phyloP scores from a whole-genome alignment of 2,113 vertebrate genomes.

The Mellivora capensis region DNA sequence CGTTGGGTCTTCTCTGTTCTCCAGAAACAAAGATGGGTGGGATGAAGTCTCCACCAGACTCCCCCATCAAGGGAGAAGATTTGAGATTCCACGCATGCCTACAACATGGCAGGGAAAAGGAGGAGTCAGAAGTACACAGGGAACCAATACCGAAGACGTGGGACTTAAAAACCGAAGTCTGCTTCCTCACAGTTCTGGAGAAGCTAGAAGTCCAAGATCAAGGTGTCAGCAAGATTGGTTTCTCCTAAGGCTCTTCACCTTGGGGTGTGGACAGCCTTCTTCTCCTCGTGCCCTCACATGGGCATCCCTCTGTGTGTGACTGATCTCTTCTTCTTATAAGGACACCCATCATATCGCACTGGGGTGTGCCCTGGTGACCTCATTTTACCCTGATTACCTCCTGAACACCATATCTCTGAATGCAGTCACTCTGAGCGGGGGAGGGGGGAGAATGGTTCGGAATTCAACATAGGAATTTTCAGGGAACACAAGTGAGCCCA shows the following conservation, averaged over 20 bases:
- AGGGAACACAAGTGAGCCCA: neutral
- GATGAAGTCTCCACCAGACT: neutral
- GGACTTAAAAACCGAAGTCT: too few species aligned
- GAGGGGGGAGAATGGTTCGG: too few species aligned
- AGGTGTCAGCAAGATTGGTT: neutral
- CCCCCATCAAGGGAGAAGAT: neutral
- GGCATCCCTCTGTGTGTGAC: neutral
- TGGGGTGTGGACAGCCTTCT: accelerated
- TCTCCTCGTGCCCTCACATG: neutral
- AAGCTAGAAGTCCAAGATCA: neutral
- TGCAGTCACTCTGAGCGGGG: too few species aligned
- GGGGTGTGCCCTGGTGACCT: neutral
- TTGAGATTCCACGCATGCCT: neutral
- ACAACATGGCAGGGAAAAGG: neutral
- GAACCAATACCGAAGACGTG: neutral
- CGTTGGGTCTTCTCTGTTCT: neutral
- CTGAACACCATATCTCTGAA: neutral
- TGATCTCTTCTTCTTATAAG: neutral
- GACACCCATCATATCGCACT: neutral
- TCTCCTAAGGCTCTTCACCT: neutral
- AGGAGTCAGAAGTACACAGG: neutral
- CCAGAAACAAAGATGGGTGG: neutral
- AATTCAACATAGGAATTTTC: too few species aligned
- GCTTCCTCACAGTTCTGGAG: neutral
- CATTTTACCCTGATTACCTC: neutral